Percentiles rank a stretch among this genome's conserved stretches.
These are phyloP conservation scores for Nemapogon koenigi DNA, from an alignment of 2,888 invertebrate genomes.

Conservation along the genomic window DNA sequence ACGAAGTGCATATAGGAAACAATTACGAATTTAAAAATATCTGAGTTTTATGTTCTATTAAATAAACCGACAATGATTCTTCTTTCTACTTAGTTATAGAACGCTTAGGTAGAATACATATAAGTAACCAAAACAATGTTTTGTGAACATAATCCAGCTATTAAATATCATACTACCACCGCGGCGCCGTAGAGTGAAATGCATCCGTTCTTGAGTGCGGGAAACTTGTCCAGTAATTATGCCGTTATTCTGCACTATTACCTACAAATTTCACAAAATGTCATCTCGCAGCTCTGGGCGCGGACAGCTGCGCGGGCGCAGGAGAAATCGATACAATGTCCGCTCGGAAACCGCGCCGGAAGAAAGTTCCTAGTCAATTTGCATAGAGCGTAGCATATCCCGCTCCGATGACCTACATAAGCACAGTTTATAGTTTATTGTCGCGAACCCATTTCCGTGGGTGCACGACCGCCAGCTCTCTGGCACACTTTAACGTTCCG, in stretches of 20 bases:
- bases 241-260: background rate
- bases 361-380: conserved; percentile 60
- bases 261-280: conserved; percentile 12
- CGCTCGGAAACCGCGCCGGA: conserved; percentile 24
- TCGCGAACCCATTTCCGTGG: conserved; percentile 55
- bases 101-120: too few relatives aligned
- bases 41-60: too few relatives aligned
- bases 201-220: background rate
- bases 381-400: conserved; percentile 37
- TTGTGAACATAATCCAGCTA: background rate
- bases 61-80: too few relatives aligned
- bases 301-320: conserved; percentile 17
- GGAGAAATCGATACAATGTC: conserved; percentile 51
- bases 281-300: conserved; percentile 16
- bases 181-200: conserved; percentile 4
- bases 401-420: conserved; percentile 50
- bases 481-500: conserved; percentile 50
- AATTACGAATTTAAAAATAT: too few relatives aligned
- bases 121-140: too few relatives aligned
- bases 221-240: conserved; percentile 7
- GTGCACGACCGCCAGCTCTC: conserved; percentile 44
- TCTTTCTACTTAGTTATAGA: too few relatives aligned
- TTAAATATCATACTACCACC: conserved; percentile 4
- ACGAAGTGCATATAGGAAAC: too few relatives aligned
- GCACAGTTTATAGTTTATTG: conserved; percentile 52